Evolutionary conservation across 2,888 invertebrate genomes (phyloP).

Genomic region (Drosophila lacicola): DNA sequence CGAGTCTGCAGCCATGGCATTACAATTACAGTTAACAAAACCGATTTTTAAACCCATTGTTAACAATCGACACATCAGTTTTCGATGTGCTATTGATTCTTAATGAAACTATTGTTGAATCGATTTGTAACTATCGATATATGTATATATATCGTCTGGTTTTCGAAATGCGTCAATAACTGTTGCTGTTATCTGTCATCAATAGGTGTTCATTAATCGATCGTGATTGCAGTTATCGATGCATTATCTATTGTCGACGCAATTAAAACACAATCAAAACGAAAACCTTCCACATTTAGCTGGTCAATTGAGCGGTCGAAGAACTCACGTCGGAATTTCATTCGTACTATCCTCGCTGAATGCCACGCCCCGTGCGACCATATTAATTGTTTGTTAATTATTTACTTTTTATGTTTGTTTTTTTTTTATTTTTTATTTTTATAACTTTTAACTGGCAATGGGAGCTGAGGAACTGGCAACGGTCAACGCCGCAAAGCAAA

Average conservation of each 20-base stretch:
- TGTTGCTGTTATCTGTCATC: too few species aligned
- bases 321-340: constrained; percentile 27
- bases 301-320: constrained; percentile 26
- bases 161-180: too few species aligned
- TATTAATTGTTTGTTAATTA: constrained; percentile 60
- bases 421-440: constrained; percentile 22
- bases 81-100: constrained; percentile 13
- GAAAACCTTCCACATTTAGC: constrained; percentile 16
- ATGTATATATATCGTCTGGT: too few species aligned
- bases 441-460: constrained; percentile 31
- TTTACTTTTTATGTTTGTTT: constrained; percentile 21
- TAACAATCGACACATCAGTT: neutral
- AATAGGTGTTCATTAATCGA: too few species aligned
- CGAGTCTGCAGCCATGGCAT: too few species aligned
- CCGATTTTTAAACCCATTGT: too few species aligned
- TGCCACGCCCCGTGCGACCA: constrained; percentile 40
- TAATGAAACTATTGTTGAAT: neutral
- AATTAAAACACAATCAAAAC: neutral
- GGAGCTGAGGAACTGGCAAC: constrained; percentile 20
- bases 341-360: neutral
- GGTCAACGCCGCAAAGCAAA: constrained; percentile 6
- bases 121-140: neutral
- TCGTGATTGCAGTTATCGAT: constrained; percentile 8
- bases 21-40: too few species aligned
- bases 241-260: constrained; percentile 2